Evolutionary conservation across 2,113 vertebrate genomes (phyloP).

Genomic region (Labrus mixtus): DNA sequence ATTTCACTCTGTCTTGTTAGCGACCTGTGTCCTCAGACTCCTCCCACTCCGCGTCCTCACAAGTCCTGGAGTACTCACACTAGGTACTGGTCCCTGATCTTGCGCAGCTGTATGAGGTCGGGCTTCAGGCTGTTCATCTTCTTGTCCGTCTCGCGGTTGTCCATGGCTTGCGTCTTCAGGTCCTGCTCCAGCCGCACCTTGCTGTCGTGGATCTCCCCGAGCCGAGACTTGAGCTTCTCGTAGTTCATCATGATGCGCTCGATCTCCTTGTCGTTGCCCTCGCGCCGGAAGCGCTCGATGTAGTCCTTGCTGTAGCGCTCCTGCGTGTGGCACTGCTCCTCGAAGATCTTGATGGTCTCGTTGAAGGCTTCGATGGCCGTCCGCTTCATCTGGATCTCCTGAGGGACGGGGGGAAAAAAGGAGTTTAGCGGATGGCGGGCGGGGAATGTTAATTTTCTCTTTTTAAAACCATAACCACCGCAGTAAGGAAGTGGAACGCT

Average conservation of each 20-base stretch:
- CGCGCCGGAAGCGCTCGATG: conserved; percentile 90
- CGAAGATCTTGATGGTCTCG: conserved; percentile 99
- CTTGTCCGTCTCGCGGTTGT: conserved; percentile 97
- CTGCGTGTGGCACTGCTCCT: conserved; percentile 96
- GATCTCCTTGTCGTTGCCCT: conserved; percentile 94
- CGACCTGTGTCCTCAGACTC: background rate
- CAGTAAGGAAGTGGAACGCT: background rate
- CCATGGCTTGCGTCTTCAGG: conserved; percentile 94
- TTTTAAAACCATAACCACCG: no score
- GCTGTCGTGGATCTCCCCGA: conserved; percentile 97
- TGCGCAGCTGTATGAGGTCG: conserved; percentile 96
- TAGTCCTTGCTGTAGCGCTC: conserved; percentile 95
- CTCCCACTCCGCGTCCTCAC: background rate
- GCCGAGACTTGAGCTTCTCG: conserved; percentile 94
- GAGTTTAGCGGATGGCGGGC: background rate
- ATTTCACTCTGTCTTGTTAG: background rate
- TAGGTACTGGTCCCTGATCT: conserved; percentile 94
- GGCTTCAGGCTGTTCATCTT: conserved; percentile 99
- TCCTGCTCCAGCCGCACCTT: conserved; percentile 95
- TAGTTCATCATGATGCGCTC: conserved; percentile 96
- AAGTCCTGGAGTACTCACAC: conserved; percentile 47
- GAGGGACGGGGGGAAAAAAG: conserved; percentile 41
- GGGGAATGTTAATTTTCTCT: background rate
- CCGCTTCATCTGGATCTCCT: conserved; percentile 99
- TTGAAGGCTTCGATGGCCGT: conserved; percentile 98